A percentile compares a stretch with the other conserved stretches of the same genome.
Evolutionary conservation across 2,797 vertebrate species (phyloP).

Genomic region (Sphenodon punctatus): DNA sequence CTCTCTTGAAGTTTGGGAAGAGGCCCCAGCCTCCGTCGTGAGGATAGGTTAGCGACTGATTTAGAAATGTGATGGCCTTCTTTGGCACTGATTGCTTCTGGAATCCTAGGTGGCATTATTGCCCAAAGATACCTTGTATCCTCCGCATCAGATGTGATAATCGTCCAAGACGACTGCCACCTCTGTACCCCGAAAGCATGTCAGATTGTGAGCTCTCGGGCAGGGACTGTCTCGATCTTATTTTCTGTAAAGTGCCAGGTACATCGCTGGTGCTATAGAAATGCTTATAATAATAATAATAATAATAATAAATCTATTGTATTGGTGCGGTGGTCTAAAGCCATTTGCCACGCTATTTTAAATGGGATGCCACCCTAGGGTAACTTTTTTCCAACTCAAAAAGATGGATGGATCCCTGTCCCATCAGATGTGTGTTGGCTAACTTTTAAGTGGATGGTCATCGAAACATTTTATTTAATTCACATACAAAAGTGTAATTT

Average conservation of each 20-base stretch:
- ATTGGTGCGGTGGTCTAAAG: too few species aligned
- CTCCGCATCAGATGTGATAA: background rate
- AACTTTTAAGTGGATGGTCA: background rate
- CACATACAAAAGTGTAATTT: background rate
- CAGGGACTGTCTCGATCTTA: too few species aligned
- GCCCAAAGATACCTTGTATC: background rate
- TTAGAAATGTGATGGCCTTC: accelerated
- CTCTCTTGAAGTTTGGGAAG: background rate
- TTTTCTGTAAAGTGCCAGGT: too few species aligned
- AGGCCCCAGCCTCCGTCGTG: background rate
- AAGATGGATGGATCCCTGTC: background rate
- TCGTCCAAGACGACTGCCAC: background rate
- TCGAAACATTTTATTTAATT: background rate
- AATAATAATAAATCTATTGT: too few species aligned
- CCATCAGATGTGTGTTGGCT: background rate
- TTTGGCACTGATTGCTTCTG: background rate
- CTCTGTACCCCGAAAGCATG: background rate
- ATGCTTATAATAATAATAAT: too few species aligned
- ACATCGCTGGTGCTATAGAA: too few species aligned
- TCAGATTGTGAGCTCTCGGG: too few species aligned
- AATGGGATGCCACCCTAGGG: too few species aligned
- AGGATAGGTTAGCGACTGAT: too few species aligned
- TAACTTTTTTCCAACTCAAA: background rate
- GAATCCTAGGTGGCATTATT: background rate
- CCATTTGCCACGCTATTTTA: too few species aligned